Evolutionary conservation across 2,888 invertebrate species (phyloP).

Genomic region (Onthophagus sagittarius): DNA sequence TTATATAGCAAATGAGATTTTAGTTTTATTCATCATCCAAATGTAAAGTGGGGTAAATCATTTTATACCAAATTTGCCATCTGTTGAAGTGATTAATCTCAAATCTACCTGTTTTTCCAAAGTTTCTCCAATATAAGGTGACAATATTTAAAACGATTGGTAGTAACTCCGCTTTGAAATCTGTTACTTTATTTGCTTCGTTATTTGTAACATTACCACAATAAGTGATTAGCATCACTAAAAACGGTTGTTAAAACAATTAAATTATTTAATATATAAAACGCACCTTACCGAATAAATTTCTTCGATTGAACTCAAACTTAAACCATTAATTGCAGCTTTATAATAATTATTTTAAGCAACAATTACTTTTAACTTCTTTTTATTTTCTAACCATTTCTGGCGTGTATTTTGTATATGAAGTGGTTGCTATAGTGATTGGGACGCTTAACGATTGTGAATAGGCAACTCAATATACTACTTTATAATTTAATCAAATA

Average conservation of each 20-base stretch:
- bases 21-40: too few species aligned
- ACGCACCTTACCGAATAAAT: conserved; percentile 82
- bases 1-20: too few species aligned
- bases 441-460: background rate
- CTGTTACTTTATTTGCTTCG: conserved; percentile 72
- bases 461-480: conserved; percentile 1
- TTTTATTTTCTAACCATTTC: conserved; percentile 47
- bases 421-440: conserved; percentile 3
- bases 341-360: conserved; percentile 72
- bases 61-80: too few species aligned
- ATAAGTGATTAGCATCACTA: conserved; percentile 89
- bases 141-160: conserved; percentile 90
- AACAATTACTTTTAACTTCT: conserved; percentile 79
- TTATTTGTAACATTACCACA: conserved; percentile 82
- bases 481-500: too few species aligned
- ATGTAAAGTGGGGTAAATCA: too few species aligned
- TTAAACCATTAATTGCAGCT: conserved; percentile 83
- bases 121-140: conserved; percentile 61
- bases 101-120: conserved; percentile 65
- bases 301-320: conserved; percentile 93
- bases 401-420: conserved; percentile 5
- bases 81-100: conserved; percentile 69
- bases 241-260: conserved; percentile 26
- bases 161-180: conserved; percentile 77
- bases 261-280: conserved; percentile 1